These are phyloP conservation scores for Eupithecia centaureata DNA, from an alignment of 2,888 invertebrate genomes.

Conservation along the genomic window DNA sequence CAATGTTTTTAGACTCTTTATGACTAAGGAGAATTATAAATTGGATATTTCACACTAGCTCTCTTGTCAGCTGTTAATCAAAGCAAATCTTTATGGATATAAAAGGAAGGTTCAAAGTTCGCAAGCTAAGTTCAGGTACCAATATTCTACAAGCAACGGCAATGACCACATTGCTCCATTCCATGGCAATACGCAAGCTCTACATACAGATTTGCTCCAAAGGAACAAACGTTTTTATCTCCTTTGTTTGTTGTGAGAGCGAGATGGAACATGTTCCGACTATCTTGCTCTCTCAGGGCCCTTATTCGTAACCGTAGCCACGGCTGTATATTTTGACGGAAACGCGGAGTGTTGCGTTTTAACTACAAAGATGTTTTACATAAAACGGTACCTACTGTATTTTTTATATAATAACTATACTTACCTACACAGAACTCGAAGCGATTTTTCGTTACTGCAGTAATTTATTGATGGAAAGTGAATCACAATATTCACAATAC, in stretches of 20 bases:
- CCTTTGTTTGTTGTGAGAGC: conserved; percentile 54
- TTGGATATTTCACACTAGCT: too few species aligned
- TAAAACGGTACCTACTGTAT: too few species aligned
- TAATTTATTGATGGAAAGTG: too few species aligned
- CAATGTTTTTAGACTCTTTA: too few species aligned
- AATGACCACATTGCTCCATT: not conserved
- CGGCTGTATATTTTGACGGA: not conserved
- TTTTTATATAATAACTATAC: too few species aligned
- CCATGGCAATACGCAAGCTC: conserved; percentile 45
- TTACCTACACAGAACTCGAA: too few species aligned
- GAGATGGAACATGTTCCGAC: conserved; percentile 45
- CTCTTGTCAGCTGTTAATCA: not conserved
- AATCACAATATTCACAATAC: too few species aligned
- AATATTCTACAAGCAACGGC: not conserved
- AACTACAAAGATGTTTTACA: not conserved
- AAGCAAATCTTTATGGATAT: not conserved
- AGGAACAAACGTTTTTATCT: conserved; percentile 57
- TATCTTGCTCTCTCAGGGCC: conserved; percentile 44
- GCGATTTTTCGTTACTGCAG: too few species aligned
- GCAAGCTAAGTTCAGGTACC: not conserved
- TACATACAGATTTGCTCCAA: conserved; percentile 46
- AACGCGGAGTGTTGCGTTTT: not conserved
- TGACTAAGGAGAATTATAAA: too few species aligned
- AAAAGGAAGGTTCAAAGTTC: not conserved
- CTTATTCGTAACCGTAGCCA: not conserved